A percentile compares a stretch with the other conserved stretches of the same genome.
These are phyloP conservation scores for Eclectus roratus DNA, from an alignment of 2,113 vertebrate species.

Conservation along the genomic window DNA sequence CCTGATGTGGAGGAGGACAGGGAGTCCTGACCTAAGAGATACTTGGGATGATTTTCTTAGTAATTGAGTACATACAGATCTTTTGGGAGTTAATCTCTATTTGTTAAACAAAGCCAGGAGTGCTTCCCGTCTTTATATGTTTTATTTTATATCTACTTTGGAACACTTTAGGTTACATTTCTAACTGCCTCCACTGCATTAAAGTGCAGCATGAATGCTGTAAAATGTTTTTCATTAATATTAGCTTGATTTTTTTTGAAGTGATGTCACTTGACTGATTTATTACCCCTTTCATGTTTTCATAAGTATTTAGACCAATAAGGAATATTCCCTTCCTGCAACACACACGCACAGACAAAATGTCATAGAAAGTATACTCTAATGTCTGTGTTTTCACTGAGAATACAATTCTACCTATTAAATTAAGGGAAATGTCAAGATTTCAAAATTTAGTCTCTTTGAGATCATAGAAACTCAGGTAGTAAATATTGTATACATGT, in stretches of 20 bases:
- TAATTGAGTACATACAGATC: neutral
- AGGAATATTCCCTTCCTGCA: neutral
- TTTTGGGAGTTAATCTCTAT: neutral
- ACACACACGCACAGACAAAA: neutral
- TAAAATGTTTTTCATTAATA: neutral
- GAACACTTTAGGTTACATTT: neutral
- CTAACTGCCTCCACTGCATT: neutral
- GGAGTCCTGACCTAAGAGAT: neutral
- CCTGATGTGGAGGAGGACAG: neutral
- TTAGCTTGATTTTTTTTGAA: neutral
- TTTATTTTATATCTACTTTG: neutral
- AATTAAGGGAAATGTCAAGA: neutral
- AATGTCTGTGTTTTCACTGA: neutral
- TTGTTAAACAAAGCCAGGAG: neutral
- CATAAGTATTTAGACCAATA: neutral
- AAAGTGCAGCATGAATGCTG: neutral
- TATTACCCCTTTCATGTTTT: neutral
- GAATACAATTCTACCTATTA: neutral
- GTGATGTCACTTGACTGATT: neutral
- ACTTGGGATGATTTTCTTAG: neutral
- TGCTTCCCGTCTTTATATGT: neutral
- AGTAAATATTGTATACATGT: neutral
- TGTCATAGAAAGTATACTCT: neutral
- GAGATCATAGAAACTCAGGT: neutral
- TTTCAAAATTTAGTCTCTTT: neutral